phyloP scores from a whole-genome alignment of 2,888 invertebrate genomes.

The Dryobotodes eremita region DNA sequence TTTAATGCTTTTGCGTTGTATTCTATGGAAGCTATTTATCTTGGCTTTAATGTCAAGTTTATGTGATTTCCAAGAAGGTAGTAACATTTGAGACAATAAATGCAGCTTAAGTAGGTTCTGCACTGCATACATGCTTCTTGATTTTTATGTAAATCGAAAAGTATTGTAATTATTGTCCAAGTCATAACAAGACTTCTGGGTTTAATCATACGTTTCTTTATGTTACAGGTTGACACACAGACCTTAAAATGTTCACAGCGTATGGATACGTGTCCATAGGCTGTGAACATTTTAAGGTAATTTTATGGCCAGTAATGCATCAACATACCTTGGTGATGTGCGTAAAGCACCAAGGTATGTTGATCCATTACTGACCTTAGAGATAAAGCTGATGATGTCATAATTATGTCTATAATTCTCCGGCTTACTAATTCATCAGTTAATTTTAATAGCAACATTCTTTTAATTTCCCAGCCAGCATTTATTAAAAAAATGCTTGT shows the following conservation, averaged over 20 bases:
- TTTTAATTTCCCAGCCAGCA: too few relatives aligned
- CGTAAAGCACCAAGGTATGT: neutral
- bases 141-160: neutral
- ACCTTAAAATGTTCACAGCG: too few relatives aligned
- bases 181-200: neutral
- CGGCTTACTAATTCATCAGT: too few relatives aligned
- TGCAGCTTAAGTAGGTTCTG: too few relatives aligned
- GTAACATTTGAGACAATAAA: too few relatives aligned
- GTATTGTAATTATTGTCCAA: neutral
- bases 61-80: neutral
- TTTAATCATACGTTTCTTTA: neutral
- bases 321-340: too few relatives aligned
- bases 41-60: constrained; percentile 21
- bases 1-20: constrained; percentile 40
- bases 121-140: neutral
- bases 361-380: neutral
- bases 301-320: too few relatives aligned
- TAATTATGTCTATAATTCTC: too few relatives aligned
- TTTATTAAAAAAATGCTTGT: too few relatives aligned
- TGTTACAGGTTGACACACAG: neutral
- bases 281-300: too few relatives aligned
- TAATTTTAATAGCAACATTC: too few relatives aligned
- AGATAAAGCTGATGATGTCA: neutral
- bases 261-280: neutral
- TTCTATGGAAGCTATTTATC: constrained; percentile 27